These are phyloP conservation scores for Sepiola atlantica DNA, from an alignment of 2,888 invertebrate genomes.

Conservation along the genomic window DNA sequence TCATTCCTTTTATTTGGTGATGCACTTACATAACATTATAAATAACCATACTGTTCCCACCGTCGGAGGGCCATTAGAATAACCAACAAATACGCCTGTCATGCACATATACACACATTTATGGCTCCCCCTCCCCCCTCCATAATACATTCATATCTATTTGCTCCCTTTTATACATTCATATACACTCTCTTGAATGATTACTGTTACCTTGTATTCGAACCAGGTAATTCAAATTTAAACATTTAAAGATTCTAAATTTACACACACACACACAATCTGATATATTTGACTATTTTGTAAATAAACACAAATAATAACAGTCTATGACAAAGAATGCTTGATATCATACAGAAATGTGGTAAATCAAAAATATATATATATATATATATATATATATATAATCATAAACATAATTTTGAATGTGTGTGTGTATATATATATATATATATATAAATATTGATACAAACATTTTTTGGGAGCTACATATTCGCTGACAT, in stretches of 20 bases:
- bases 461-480: too few relatives aligned
- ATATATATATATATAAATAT: too few relatives aligned
- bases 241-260: neutral
- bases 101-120: neutral
- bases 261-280: neutral
- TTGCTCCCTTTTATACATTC: neutral
- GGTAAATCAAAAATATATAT: too few relatives aligned
- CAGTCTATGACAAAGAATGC: too few relatives aligned
- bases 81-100: neutral
- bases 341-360: too few relatives aligned
- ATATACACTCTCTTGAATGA: neutral
- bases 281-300: too few relatives aligned
- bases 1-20: neutral
- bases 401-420: too few relatives aligned
- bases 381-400: too few relatives aligned
- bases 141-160: neutral
- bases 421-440: too few relatives aligned
- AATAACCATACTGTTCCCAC: constrained; percentile 13
- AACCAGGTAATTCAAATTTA: neutral
- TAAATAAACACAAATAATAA: too few relatives aligned
- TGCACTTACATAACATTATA: neutral
- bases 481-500: too few relatives aligned
- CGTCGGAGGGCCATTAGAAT: neutral
- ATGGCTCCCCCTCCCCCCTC: neutral
- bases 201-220: neutral